Conservation (phyloP, 2,797 vertebrate genomes). For the Muscicapa striata region DNA sequence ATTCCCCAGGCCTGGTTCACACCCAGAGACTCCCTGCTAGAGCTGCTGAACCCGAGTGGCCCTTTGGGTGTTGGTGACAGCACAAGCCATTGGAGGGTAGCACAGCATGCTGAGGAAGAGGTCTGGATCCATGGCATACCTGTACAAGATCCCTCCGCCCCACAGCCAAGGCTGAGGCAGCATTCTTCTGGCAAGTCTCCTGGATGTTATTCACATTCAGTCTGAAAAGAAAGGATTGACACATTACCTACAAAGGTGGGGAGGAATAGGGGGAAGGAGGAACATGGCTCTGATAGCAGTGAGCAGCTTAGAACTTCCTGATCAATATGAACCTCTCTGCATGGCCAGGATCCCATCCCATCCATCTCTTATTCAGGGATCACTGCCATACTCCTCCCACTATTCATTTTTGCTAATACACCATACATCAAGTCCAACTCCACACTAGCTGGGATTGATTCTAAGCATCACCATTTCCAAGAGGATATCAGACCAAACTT, state of each 20-base stretch:
- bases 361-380: not conserved
- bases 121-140: conserved; percentile 68
- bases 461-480: not conserved
- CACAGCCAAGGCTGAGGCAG: conserved; percentile 85
- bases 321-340: not conserved
- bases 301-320: not conserved
- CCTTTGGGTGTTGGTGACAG: not conserved
- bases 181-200: conserved; percentile 96
- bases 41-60: not conserved
- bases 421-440: not conserved
- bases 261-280: not conserved
- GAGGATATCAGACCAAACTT: not conserved
- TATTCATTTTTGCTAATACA: not conserved
- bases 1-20: not conserved
- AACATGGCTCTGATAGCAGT: not conserved
- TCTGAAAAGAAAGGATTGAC: conserved; percentile 71
- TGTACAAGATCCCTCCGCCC: conserved; percentile 93
- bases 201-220: conserved; percentile 92
- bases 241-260: accelerated
- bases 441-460: not conserved
- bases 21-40: not conserved
- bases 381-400: not conserved
- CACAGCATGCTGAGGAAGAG: not conserved
- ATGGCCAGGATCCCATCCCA: not conserved
- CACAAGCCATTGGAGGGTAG: not conserved